phyloP scores from a whole-genome alignment of 92 coral and sea anemone species.

The Paragorgia papillata region DNA sequence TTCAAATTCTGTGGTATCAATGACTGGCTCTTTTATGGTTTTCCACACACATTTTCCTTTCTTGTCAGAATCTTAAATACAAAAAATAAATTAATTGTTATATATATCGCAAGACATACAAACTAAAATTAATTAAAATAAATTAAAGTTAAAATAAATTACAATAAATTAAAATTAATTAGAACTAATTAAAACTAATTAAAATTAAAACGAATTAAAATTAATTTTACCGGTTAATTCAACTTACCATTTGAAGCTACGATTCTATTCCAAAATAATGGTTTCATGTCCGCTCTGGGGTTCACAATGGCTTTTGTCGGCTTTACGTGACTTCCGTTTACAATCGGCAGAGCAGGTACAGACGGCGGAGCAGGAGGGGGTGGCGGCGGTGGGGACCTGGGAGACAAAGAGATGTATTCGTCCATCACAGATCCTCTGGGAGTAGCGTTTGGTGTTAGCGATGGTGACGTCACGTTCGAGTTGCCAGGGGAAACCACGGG shows the following conservation, averaged over 20 bases:
- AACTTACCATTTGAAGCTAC: slow-evolving; percentile 55
- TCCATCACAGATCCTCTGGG: slow-evolving; percentile 7
- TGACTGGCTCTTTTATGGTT: slow-evolving; percentile 21
- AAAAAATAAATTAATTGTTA: neutral
- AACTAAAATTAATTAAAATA: too few species aligned
- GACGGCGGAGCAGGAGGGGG: slow-evolving; percentile 57
- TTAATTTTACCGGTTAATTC: too few species aligned
- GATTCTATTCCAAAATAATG: slow-evolving; percentile 96
- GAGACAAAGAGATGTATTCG: slow-evolving; percentile 1
- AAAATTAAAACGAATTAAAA: too few species aligned
- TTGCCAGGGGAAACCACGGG: slow-evolving; percentile 41
- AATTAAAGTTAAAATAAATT: too few species aligned
- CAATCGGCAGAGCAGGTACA: slow-evolving; percentile 71
- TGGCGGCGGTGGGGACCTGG: slow-evolving; percentile 53
- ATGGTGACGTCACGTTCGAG: slow-evolving; percentile 73
- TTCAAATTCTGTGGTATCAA: slow-evolving; percentile 38
- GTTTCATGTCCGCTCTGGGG: slow-evolving; percentile 98
- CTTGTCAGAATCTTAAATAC: neutral
- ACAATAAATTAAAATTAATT: too few species aligned
- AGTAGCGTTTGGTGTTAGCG: slow-evolving; percentile 61
- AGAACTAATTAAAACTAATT: too few species aligned
- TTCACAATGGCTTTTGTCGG: slow-evolving; percentile 82
- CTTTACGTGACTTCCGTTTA: slow-evolving; percentile 54
- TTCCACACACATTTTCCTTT: slow-evolving; percentile 28
- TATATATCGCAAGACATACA: neutral